These are phyloP conservation scores for Paradisaea rubra DNA, from an alignment of 2,113 vertebrate species.

Conservation along the genomic window DNA sequence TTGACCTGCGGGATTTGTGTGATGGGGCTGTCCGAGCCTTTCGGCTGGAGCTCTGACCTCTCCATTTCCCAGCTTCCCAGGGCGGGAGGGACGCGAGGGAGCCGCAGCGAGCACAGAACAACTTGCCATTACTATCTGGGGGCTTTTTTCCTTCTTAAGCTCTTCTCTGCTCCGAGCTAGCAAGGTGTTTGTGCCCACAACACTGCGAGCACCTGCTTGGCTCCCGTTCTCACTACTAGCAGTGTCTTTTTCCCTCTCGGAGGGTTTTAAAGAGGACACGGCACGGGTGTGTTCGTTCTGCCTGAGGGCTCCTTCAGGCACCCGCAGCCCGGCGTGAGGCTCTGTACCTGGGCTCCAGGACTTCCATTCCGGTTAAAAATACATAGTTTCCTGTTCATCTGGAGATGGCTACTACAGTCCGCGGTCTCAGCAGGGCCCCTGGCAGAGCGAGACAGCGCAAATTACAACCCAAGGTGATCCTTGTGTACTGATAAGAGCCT, in stretches of 20 bases:
- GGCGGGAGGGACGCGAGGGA: accelerated
- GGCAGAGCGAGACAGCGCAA: not conserved
- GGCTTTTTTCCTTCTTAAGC: not conserved
- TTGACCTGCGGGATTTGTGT: accelerated
- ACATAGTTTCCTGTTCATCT: accelerated
- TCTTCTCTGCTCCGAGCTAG: not conserved
- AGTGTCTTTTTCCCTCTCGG: not conserved
- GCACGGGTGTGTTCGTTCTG: not conserved
- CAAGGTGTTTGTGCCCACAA: not conserved
- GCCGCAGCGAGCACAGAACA: not conserved
- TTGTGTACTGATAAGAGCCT: not conserved
- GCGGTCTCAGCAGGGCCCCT: not conserved
- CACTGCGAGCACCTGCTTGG: not conserved
- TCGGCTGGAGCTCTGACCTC: not conserved
- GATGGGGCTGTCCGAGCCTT: not conserved
- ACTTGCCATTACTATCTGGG: not conserved
- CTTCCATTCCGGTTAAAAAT: not conserved
- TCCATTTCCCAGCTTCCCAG: accelerated
- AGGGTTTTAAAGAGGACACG: not conserved
- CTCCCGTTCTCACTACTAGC: not conserved
- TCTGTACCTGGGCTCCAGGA: not conserved
- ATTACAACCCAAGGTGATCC: accelerated
- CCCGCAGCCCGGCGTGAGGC: accelerated
- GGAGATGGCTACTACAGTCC: not conserved
- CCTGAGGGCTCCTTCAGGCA: not conserved